Evolutionary conservation across 2,888 invertebrate species (phyloP), one percentile per base, ranked within the genome.

Genomic region (Melinaea marsaeus): DNA sequence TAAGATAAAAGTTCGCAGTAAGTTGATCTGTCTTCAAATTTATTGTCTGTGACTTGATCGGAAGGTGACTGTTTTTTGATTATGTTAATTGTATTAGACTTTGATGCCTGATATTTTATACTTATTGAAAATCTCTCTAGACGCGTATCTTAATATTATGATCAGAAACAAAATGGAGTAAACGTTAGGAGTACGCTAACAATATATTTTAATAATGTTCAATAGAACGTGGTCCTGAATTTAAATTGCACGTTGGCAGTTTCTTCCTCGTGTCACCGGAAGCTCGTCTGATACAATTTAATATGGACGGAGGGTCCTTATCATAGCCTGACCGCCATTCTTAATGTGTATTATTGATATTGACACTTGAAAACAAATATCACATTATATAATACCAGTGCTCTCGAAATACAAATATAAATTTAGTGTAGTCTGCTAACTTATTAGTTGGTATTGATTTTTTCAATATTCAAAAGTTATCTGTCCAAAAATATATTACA

Each of bases 211-310:
- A 64, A 57, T 61, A 62, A 64, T 58, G 61, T 59, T 32, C 62
- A 37, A 42, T 54, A 67, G 63, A 57, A 63, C 63, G 37, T 48
- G 9, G 47, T 45, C 65, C 65, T 63, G 64, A 65, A 67, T 63
- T 65, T 59, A 61, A 63, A 63, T 60, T 64, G 42, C 55, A 37
- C 46, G 54, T 47, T 60, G 65, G 61, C 58, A 59, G 62, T 60
- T 58, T 64, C 67, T 67, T 67, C 65, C 67, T 67, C 57, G 65
- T 64, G 62, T 58, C 37, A 62, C 58, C 66, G 68, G 69, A 69
- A 68, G 66, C 61, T n/a, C 13, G 57, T 55, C 59, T 66, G 58
- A 59, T 58, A 65, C 65, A 57, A 63, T 56, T 51, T 65, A 61
- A 56, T 63, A 65, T 65, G 59, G 61, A 61, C 65, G 61, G 64